Percentiles rank a stretch among this genome's conserved stretches.
Evolutionary conservation across 2,797 vertebrate species (phyloP).

Genomic region (Calcarius lapponicus): DNA sequence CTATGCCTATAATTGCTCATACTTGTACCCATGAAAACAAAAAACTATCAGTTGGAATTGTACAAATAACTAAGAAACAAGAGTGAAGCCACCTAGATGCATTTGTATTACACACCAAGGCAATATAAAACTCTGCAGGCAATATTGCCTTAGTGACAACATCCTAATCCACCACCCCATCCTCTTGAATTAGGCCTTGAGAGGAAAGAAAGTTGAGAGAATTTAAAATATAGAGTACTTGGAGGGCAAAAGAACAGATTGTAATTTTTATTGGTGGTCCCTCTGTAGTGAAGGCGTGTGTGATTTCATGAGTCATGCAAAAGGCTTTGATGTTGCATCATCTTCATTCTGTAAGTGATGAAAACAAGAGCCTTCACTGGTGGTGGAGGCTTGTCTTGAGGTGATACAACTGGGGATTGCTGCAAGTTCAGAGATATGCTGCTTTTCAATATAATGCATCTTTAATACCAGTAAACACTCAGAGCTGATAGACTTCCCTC

Average conservation of each 20-base stretch:
- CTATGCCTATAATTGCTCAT: neutral
- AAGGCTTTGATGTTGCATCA: slow-evolving; percentile 1
- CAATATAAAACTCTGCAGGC: neutral
- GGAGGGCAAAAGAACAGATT: neutral
- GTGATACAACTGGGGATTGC: neutral
- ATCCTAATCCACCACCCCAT: neutral
- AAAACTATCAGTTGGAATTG: neutral
- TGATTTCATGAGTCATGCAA: neutral
- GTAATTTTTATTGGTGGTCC: neutral
- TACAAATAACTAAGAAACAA: neutral
- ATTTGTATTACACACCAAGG: neutral
- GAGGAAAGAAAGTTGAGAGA: neutral
- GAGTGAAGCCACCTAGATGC: neutral
- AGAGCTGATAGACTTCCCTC: neutral
- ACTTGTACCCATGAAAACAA: neutral
- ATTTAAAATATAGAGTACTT: neutral
- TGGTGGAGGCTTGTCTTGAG: neutral
- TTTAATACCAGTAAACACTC: neutral
- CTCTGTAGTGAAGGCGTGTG: neutral
- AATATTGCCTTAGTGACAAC: neutral
- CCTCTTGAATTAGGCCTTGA: neutral
- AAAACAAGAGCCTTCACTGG: neutral
- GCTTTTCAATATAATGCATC: neutral
- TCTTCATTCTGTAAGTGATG: neutral
- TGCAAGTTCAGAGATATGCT: neutral